Base-by-base conservation (phyloP, 2,888 invertebrate species). In the Agrypnus murinus region DNA sequence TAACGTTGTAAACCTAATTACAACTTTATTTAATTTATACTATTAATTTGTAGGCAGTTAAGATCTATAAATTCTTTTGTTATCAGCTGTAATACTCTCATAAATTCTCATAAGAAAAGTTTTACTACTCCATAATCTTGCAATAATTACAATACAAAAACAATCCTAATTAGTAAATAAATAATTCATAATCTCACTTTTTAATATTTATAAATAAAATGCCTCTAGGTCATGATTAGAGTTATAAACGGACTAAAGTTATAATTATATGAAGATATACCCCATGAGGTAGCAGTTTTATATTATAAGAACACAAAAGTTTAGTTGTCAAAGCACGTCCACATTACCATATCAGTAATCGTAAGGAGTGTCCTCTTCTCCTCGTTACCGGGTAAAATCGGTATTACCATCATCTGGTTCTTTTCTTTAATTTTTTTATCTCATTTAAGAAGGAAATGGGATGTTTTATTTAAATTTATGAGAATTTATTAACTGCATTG, bases 251-350 rank as follows among this genome's bases (percentile, higher is more conserved):
- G 19, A 14, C 25, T 8, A 48, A 17, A 8, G 19, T 31, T 48
- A 31, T 48, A 48, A 48, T 48, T 48, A 48, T 48, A 10, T n/a
- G 19, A 12, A 25, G 48, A n/a, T n/a, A n/a, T n/a, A 48, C 14
- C 19, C 48, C 48, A 19, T 48, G 48, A 48, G 48, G 48, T 12
- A 48, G 48, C 48, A 48, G 48, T 48, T 48, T 48, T 48, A 25
- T 48, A n/a, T n/a, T n/a, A n/a, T n/a, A n/a, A n/a, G n/a, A 48
- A 48, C 48, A 48, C 48, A 48, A 48, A 48, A 48, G 48, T 48
- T 48, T 48, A 48, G 48, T 48, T 48, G 48, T 48, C 48, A 48
- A 48, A 48, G 48, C 48, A 48, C 48, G 48, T 48, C 48, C 48
- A 19, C 48, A 48, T 48, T 48, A 48, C 48, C 48, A 48, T 48